Evolutionary conservation across 2,888 invertebrate genomes (phyloP).

Genomic region (Marronus borbonicus): DNA sequence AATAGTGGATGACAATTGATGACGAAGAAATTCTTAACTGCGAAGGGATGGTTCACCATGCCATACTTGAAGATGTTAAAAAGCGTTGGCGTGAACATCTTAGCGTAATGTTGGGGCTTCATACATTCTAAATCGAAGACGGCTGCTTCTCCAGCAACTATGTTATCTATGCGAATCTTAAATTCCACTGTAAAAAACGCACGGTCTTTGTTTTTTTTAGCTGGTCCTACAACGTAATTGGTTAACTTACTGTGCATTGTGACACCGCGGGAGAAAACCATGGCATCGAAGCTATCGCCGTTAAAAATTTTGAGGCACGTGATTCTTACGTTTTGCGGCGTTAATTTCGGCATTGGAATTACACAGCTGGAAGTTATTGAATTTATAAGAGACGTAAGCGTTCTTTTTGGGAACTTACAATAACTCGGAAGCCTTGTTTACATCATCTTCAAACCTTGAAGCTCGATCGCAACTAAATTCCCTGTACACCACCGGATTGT

Average conservation of each 20-base stretch:
- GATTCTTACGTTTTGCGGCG: constrained; percentile 11
- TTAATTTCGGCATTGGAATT: constrained; percentile 16
- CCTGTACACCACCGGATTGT: background rate
- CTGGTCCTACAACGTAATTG: too few relatives aligned
- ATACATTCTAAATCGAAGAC: background rate
- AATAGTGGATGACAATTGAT: background rate
- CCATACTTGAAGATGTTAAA: background rate
- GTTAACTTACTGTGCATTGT: background rate
- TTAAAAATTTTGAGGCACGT: background rate
- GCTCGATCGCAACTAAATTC: background rate
- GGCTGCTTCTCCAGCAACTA: background rate
- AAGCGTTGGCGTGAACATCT: background rate
- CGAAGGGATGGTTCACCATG: background rate
- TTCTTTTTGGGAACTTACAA: background rate
- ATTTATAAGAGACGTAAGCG: background rate
- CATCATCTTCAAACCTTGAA: background rate
- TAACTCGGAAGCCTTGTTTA: background rate
- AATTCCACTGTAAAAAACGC: background rate
- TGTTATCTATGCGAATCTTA: background rate
- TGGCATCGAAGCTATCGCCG: background rate
- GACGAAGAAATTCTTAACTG: background rate
- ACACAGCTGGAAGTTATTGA: background rate
- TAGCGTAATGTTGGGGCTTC: constrained; percentile 10
- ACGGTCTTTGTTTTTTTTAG: too few relatives aligned
- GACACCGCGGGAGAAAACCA: background rate